Evolutionary conservation across 1,140 invertebrate species (phyloP).

Genomic region (Scaptomyza pallida): DNA sequence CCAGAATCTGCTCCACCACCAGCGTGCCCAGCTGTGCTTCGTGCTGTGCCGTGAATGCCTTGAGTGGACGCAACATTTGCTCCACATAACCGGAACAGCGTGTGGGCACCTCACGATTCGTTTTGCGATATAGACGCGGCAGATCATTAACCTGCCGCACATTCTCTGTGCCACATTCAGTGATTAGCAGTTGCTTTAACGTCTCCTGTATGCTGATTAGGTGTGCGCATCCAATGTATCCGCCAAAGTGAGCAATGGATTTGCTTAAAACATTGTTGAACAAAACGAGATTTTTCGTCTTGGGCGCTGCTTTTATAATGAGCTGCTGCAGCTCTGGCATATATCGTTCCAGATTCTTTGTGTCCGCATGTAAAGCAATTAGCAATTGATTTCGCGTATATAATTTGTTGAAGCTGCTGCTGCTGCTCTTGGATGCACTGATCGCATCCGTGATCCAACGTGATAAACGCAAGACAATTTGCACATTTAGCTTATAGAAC

Average conservation of each 20-base stretch:
- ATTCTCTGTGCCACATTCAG: conserved; percentile 73
- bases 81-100: conserved; percentile 92
- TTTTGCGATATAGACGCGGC: conserved; percentile 95
- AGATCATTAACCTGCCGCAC: conserved; percentile 91
- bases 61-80: conserved; percentile 87
- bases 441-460: conserved; percentile 87
- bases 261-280: conserved; percentile 62
- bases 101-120: conserved; percentile 93
- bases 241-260: conserved; percentile 53
- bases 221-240: conserved; percentile 44
- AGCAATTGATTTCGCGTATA: conserved; percentile 57
- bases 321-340: conserved; percentile 55
- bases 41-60: conserved; percentile 87
- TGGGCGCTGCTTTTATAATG: conserved; percentile 42
- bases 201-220: conserved; percentile 57
- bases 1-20: conserved; percentile 85
- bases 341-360: conserved; percentile 56
- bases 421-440: conserved; percentile 33
- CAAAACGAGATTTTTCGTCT: conserved; percentile 33
- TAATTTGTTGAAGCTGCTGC: conserved; percentile 26
- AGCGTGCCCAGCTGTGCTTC: conserved; percentile 85
- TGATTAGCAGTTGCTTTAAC: conserved; percentile 63
- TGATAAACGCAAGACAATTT: conserved; percentile 90
- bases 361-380: conserved; percentile 67
- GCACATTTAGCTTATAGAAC: conserved; percentile 94